phyloP scores from a whole-genome alignment of 1,140 invertebrate genomes.

The Diorhabda carinulata region DNA sequence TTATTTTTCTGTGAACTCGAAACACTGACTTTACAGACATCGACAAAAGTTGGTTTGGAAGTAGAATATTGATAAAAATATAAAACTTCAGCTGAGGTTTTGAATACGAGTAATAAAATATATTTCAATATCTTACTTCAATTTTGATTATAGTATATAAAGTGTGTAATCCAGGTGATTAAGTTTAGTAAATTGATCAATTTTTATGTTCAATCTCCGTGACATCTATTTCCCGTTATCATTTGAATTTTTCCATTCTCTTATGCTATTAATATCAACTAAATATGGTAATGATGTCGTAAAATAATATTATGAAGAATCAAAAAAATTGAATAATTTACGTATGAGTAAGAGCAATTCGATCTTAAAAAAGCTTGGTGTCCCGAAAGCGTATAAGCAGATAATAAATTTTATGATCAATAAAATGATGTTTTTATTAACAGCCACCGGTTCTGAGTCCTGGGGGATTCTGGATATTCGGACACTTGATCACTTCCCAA shows the following conservation, averaged over 20 bases:
- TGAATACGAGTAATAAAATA: neutral
- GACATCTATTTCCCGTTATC: too few relatives aligned
- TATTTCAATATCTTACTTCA: neutral
- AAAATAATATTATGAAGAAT: neutral
- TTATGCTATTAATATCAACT: neutral
- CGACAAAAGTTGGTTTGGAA: too few relatives aligned
- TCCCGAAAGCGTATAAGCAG: constrained; percentile 11
- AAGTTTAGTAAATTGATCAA: neutral
- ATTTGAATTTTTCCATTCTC: neutral
- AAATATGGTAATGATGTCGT: constrained; percentile 4
- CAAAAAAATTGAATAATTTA: constrained; percentile 11
- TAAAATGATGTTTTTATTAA: constrained; percentile 17
- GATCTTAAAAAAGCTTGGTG: constrained; percentile 10
- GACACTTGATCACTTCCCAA: constrained; percentile 11
- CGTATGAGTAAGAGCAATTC: constrained; percentile 6
- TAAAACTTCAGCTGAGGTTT: neutral
- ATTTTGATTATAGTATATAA: neutral
- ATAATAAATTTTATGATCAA: constrained; percentile 15
- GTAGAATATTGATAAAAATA: neutral
- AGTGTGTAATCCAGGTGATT: neutral
- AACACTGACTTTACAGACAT: too few relatives aligned
- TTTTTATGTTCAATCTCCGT: neutral
- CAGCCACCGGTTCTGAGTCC: constrained; percentile 6
- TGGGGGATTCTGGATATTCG: neutral
- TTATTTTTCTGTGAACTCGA: too few relatives aligned